Base-by-base conservation (phyloP, 2,113 vertebrate species). In the Oreochromis aureus region DNA sequence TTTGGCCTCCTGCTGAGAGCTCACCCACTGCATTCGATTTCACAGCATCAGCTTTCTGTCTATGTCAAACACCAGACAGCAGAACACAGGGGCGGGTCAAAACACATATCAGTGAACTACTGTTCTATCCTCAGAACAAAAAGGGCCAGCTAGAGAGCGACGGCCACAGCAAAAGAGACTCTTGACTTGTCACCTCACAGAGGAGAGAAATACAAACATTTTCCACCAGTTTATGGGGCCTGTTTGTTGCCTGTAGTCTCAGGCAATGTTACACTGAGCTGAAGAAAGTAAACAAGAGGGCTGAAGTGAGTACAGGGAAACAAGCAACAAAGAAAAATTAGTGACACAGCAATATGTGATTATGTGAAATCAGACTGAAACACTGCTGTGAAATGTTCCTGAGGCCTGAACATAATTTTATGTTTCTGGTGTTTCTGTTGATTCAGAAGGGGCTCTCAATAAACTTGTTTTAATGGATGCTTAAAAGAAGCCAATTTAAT, bases 51-150 rank as follows among this genome's bases (percentile, higher is more conserved):
- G 69, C 85, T 81, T 79, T 92, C 84, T 86, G 82, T 76, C 11
- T 51, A 90, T 91, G 93, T 90, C 86, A 92, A 83, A 93, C 91
- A 85, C 2, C 53, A 91, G 86, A 88, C 34, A 89, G 69, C 9
- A 76, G 79, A 69, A 30, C 87, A 73, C 55, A 2, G 7, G 22
- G 81, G 83, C 16, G 27, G 87, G 85, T 94, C 90, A 86, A n/a
- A 90, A 90, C 84, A 18, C 87, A 59, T 6, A 86, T 51, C 90
- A 27, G 36, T 44, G 81, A 84, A 66, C 59, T 48, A 11, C 51
- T 44, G 58, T 81, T 86, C 83, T 55, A 12, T 79, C 79, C 56
- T 63, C 32, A 81, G 30, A 48, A 80, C 48, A 89, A 73, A 89
- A 44, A 81, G 15, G 46, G 10, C 16, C 82, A 6, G 61, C 10